A percentile compares a stretch with the other conserved stretches of the same genome.
phyloP scores from a whole-genome alignment of 2,797 vertebrate species.

The Periparus ater region DNA sequence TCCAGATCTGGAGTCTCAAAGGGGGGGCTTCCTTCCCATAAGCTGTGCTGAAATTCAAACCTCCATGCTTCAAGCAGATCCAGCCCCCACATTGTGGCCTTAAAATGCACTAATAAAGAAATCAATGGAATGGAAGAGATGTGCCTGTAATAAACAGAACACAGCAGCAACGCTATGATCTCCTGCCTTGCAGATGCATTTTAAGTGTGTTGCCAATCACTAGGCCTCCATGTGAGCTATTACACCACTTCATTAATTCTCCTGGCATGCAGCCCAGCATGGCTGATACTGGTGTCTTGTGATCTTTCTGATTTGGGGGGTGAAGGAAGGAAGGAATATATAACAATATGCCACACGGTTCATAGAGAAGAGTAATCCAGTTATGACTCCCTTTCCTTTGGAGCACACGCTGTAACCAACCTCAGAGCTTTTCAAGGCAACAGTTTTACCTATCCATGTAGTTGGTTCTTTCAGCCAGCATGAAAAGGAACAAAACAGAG shows the following conservation, averaged over 20 bases:
- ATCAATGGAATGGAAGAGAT: constrained; percentile 65
- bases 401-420: neutral
- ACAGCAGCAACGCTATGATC: constrained; percentile 45
- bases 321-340: neutral
- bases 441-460: neutral
- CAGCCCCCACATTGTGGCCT: constrained; percentile 2
- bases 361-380: neutral
- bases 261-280: constrained; percentile 69
- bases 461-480: neutral
- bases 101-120: constrained; percentile 62
- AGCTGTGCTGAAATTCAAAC: constrained; percentile 51
- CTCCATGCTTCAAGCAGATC: constrained; percentile 35
- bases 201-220: constrained; percentile 61
- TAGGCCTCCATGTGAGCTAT: constrained; percentile 64
- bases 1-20: constrained; percentile 11
- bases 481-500: constrained; percentile 9
- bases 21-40: neutral
- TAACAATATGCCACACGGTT: neutral
- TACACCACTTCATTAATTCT: constrained; percentile 75
- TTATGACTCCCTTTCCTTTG: neutral
- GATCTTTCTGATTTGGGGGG: constrained; percentile 36
- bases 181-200: constrained; percentile 69
- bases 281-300: constrained; percentile 57
- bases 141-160: constrained; percentile 70
- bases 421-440: constrained; percentile 12